Percentiles rank a stretch among this genome's conserved stretches.
Evolutionary conservation across 2,888 invertebrate genomes (phyloP).

Genomic region (Pyrochroa serraticornis): DNA sequence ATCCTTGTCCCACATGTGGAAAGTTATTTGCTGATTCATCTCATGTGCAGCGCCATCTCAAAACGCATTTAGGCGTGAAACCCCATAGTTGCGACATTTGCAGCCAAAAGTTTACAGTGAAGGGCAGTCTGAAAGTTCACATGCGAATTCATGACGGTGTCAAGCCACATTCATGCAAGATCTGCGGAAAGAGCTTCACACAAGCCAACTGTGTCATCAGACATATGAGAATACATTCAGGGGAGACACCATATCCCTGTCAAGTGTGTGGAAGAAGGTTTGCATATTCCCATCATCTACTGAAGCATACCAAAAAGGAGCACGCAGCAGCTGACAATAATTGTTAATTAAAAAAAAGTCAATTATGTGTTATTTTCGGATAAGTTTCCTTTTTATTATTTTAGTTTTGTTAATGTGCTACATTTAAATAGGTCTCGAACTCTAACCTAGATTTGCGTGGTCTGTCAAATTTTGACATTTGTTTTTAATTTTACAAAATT

Average conservation of each 20-base stretch:
- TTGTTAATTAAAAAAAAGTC: no score
- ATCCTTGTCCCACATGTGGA: slow-evolving; percentile 10
- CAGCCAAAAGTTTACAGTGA: slow-evolving; percentile 1
- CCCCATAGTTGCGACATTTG: no score
- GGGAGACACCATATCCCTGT: slow-evolving; percentile 11
- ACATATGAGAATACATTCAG: slow-evolving; percentile 8
- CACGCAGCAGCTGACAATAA: neutral
- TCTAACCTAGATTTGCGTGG: no score
- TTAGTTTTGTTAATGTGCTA: no score
- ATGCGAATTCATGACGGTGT: slow-evolving; percentile 12
- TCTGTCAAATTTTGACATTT: neutral
- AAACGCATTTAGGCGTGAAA: slow-evolving; percentile 5
- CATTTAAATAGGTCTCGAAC: no score
- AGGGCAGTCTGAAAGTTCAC: slow-evolving; percentile 1
- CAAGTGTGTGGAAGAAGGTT: slow-evolving; percentile 4
- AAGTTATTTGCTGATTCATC: slow-evolving; percentile 3
- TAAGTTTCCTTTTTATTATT: no score
- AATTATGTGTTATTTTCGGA: no score
- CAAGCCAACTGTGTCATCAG: neutral
- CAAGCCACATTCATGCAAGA: slow-evolving; percentile 6
- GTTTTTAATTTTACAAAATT: neutral
- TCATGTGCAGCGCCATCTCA: slow-evolving; percentile 4
- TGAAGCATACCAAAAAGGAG: slow-evolving; percentile 6
- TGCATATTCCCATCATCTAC: slow-evolving; percentile 7
- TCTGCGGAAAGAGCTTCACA: slow-evolving; percentile 8